Percentiles rank a stretch among this genome's conserved stretches.
Conservation (phyloP, 2,888 invertebrate genomes). For the Laspeyria flexula region DNA sequence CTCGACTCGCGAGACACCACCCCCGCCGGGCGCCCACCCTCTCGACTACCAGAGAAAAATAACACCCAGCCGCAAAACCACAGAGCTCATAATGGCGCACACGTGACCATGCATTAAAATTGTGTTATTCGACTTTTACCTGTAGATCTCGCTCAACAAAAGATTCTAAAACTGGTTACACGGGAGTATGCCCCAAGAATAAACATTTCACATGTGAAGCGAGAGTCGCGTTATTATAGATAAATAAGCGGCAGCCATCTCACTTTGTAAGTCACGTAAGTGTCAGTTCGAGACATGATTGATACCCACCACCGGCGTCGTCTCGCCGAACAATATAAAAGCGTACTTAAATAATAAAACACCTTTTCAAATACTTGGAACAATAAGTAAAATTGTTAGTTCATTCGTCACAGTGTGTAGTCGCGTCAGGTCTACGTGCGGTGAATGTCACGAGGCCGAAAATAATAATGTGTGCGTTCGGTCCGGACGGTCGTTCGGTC, state of each 20-base stretch:
- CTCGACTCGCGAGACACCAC: constrained; percentile 58
- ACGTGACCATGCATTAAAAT: constrained; percentile 53
- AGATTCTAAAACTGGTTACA: constrained; percentile 65
- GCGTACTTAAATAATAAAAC: constrained; percentile 48
- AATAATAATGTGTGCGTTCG: constrained; percentile 70
- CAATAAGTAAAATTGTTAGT: constrained; percentile 60
- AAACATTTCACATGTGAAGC: constrained; percentile 57
- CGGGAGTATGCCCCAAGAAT: constrained; percentile 55
- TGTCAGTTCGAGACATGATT: constrained; percentile 54
- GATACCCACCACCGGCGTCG: constrained; percentile 50
- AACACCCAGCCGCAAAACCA: constrained; percentile 43
- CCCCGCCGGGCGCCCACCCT: constrained; percentile 48
- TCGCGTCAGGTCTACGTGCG: constrained; percentile 60
- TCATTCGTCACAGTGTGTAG: constrained; percentile 62
- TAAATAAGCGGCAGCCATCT: constrained; percentile 46
- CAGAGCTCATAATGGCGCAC: constrained; percentile 55
- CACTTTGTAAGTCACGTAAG: constrained; percentile 48
- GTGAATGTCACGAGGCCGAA: constrained; percentile 78
- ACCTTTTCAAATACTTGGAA: constrained; percentile 46
- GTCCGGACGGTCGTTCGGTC: constrained; percentile 68
- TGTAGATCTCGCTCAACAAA: constrained; percentile 65
- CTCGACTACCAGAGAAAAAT: constrained; percentile 41
- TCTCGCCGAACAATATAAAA: constrained; percentile 46
- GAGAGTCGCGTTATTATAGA: constrained; percentile 48
- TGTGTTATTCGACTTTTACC: constrained; percentile 66